Evolutionary conservation across 1,140 invertebrate species (phyloP), one percentile per base, ranked within the genome.

Genomic region (Trigoniulus corallinus): DNA sequence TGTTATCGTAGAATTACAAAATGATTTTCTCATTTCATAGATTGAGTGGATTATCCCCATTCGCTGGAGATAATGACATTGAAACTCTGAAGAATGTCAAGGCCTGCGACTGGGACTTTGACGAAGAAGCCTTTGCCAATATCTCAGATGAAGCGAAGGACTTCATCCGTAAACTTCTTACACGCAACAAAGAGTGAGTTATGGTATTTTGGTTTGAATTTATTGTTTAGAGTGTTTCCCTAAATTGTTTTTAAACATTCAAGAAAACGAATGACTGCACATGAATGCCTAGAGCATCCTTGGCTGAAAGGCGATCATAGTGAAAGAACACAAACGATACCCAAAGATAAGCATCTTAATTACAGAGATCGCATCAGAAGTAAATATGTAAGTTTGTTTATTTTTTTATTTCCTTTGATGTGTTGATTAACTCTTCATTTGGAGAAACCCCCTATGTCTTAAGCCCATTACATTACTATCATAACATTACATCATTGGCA

Each of bases 21-120:
- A 44, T 22, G 7, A 22, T 50, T 51, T 51, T 18, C 10, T 44
- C 29, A 20, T 44, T 50, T 43, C n/a, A 48, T 23, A 91, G 87
- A 47, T 69, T 98, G 53, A 95, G 89, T 64, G 96, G 95, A 39
- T 73, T 98, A 25, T 98, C 95, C 52, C 95, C 95, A 56, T 99
- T 99, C 66, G 92, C 93, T 58, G 95, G 95, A 24, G 92, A 97
- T 64, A 96, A 95, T 63, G 94, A 98, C 67, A 83, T 97, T 46
- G 94, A 98, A 60, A 98, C 95, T 0, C 66, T 98, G 42, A 94
- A 96, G 67, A 98, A 98, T 67, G 95, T 98, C 0, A 94, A 93
- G 67, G 83, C 86, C 22, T 96, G 93, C 63, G 91, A 98, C 66
- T 98, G 93, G 93, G 88, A 94, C 72, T 98, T 99, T 70, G 91